Evolutionary conservation across 2,888 invertebrate genomes (phyloP).

Genomic region (Escarpia spicata): DNA sequence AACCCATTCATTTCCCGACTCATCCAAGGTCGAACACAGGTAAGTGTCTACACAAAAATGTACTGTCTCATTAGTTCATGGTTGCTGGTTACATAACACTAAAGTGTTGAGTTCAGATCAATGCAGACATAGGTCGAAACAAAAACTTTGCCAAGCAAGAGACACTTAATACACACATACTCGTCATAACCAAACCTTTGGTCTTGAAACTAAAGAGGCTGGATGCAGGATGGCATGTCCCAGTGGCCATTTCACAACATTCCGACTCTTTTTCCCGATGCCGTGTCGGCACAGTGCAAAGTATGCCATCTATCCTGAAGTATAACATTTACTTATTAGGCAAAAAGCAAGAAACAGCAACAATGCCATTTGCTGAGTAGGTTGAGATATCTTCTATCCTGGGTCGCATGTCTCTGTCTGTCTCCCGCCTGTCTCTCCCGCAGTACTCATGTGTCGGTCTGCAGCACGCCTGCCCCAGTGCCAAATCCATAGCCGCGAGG

Average conservation of each 20-base stretch:
- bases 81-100: background rate
- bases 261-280: no score
- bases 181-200: background rate
- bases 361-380: background rate
- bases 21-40: no score
- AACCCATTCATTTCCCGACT: no score
- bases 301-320: no score
- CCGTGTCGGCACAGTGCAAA: no score
- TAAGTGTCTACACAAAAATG: background rate
- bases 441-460: background rate
- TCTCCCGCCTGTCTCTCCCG: background rate
- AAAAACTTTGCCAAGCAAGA: background rate
- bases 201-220: background rate
- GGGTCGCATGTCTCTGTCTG: background rate
- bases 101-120: background rate
- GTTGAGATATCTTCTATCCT: background rate
- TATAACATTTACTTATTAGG: no score
- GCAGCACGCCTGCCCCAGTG: background rate
- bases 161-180: background rate
- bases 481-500: conserved; percentile 45
- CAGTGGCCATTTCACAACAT: no score
- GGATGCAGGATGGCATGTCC: no score
- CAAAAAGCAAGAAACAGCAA: no score
- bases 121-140: background rate
- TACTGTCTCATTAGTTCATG: background rate